Percentiles rank a stretch among this genome's conserved stretches.
phyloP scores from a whole-genome alignment of 2,888 invertebrate genomes.

The Euzophera pinguis region DNA sequence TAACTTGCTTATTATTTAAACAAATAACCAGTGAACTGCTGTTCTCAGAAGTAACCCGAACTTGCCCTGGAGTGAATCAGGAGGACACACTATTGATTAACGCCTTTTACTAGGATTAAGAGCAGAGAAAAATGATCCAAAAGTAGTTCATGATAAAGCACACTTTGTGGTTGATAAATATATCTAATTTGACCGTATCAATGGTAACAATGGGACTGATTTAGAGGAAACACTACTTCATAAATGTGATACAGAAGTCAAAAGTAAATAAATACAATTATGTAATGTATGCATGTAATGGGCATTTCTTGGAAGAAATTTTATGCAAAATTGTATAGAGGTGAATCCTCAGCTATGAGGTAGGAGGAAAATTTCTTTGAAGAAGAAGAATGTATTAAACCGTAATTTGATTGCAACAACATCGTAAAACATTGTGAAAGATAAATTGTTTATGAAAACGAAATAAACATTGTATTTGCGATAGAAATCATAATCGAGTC shows the following conservation, averaged over 20 bases:
- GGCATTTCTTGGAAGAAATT: no score
- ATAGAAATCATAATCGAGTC: slow-evolving; percentile 74
- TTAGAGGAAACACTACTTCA: slow-evolving; percentile 42
- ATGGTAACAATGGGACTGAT: slow-evolving; percentile 40
- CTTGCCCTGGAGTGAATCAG: slow-evolving; percentile 45
- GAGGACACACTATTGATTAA: slow-evolving; percentile 64
- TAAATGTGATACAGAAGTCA: slow-evolving; percentile 35
- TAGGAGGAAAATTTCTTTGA: no score
- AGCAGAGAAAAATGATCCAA: slow-evolving; percentile 34
- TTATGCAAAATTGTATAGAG: no score
- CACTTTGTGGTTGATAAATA: slow-evolving; percentile 28
- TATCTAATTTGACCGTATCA: slow-evolving; percentile 39
- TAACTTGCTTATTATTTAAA: slow-evolving; percentile 57
- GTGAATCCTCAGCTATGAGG: no score
- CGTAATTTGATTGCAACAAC: slow-evolving; percentile 28
- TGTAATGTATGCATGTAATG: slow-evolving; percentile 25
- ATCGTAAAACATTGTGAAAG: slow-evolving; percentile 27
- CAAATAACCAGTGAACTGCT: slow-evolving; percentile 55
- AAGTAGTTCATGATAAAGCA: slow-evolving; percentile 28
- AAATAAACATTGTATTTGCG: slow-evolving; percentile 64
- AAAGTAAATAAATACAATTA: slow-evolving; percentile 29
- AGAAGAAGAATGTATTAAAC: slow-evolving; percentile 35
- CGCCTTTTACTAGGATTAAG: slow-evolving; percentile 44
- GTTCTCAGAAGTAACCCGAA: slow-evolving; percentile 64
- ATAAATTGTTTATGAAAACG: slow-evolving; percentile 31